Percentiles rank a stretch among this genome's conserved stretches.
Conservation (phyloP, 2,113 vertebrate genomes). For the Lanius collurio region DNA sequence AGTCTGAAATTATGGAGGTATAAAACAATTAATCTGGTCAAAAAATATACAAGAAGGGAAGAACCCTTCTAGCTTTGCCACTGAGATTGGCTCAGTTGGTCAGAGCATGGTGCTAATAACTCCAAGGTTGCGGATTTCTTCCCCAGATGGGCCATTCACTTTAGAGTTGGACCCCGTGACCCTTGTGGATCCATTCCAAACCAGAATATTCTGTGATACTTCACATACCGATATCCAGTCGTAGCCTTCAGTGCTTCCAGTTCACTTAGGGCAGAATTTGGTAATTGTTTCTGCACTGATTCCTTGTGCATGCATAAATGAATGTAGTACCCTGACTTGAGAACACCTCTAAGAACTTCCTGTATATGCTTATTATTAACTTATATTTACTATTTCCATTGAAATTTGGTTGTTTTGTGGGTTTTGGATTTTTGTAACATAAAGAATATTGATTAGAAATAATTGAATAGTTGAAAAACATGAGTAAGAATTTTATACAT, state of each 20-base stretch:
- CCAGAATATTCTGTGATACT: background rate
- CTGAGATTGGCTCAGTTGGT: background rate
- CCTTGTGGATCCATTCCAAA: background rate
- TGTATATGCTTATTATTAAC: background rate
- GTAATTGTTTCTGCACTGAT: background rate
- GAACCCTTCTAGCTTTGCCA: fast-evolving
- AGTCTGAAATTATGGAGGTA: background rate
- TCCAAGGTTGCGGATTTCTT: no score
- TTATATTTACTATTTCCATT: background rate
- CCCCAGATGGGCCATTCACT: background rate
- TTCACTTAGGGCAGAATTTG: background rate
- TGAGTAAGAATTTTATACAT: background rate
- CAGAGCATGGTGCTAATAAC: background rate
- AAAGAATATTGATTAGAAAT: background rate
- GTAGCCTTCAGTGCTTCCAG: background rate
- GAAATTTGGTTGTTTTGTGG: background rate
- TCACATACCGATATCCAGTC: background rate
- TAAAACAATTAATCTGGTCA: background rate
- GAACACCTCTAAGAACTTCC: background rate
- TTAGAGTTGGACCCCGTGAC: background rate
- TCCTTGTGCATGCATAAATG: background rate
- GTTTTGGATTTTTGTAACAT: background rate
- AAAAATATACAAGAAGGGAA: background rate
- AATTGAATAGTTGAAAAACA: background rate
- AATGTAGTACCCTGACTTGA: background rate